Conservation (phyloP, 2,797 vertebrate genomes). For the Alca torda region DNA sequence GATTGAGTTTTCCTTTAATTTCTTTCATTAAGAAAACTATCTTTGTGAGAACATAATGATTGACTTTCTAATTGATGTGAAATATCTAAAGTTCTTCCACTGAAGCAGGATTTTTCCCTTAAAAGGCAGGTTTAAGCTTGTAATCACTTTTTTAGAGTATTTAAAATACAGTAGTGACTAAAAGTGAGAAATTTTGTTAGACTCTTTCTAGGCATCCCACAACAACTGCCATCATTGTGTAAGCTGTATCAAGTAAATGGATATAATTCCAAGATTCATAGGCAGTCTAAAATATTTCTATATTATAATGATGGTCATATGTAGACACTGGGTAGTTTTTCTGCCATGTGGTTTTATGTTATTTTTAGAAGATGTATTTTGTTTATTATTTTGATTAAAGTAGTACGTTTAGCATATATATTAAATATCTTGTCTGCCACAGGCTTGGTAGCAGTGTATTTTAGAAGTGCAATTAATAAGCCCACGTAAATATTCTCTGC, state of each 20-base stretch:
- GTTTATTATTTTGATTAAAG: neutral
- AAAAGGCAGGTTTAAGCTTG: conserved; percentile 36
- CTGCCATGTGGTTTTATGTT: neutral
- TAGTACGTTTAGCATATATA: neutral
- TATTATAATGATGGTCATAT: neutral
- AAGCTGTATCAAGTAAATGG: neutral
- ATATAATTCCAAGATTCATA: neutral
- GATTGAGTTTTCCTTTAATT: conserved; percentile 4
- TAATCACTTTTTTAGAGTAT: conserved; percentile 1
- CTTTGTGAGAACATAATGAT: conserved; percentile 18
- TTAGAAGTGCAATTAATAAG: neutral
- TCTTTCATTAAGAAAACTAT: conserved; percentile 38
- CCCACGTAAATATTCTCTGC: neutral
- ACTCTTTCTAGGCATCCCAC: neutral
- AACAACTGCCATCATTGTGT: neutral
- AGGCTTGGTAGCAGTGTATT: neutral
- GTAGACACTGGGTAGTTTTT: neutral
- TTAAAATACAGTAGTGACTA: conserved; percentile 9
- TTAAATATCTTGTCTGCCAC: neutral
- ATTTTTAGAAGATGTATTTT: neutral
- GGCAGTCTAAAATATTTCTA: neutral
- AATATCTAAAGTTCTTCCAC: conserved; percentile 20
- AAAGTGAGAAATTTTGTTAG: conserved; percentile 13
- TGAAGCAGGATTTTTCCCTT: conserved; percentile 25
- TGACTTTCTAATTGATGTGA: conserved; percentile 32